These are phyloP conservation scores for Agapostemon virescens DNA, from an alignment of 2,888 invertebrate genomes.

Conservation along the genomic window DNA sequence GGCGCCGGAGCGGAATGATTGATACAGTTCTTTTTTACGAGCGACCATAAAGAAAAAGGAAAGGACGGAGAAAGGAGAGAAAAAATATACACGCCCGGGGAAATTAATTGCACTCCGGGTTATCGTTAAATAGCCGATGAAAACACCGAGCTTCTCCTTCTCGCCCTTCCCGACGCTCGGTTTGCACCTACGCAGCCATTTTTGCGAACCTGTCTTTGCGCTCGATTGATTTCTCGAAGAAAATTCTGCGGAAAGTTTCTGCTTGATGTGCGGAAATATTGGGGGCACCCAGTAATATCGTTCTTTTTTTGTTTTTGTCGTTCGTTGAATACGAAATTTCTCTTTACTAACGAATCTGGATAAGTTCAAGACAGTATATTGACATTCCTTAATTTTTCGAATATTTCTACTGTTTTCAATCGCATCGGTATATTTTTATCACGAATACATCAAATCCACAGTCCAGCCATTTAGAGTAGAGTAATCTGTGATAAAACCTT, in stretches of 20 bases:
- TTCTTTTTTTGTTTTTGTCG: too few species aligned
- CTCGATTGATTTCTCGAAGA: not conserved
- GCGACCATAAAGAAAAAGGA: not conserved
- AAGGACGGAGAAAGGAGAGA: constrained; percentile 12
- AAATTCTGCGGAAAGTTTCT: not conserved
- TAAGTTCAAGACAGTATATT: not conserved
- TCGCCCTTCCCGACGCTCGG: not conserved
- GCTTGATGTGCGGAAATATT: not conserved
- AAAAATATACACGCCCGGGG: constrained; percentile 20
- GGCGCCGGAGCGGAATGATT: constrained; percentile 41
- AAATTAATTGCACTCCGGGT: constrained; percentile 36
- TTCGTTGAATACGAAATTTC: too few species aligned
- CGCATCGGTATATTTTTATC: too few species aligned
- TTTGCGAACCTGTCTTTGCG: not conserved
- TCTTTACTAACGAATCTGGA: not conserved
- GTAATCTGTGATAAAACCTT: too few species aligned
- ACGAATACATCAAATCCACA: too few species aligned
- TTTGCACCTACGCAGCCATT: constrained; percentile 2
- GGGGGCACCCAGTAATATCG: not conserved
- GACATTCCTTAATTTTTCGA: too few species aligned
- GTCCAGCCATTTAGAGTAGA: too few species aligned
- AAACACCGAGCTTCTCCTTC: not conserved
- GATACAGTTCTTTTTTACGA: constrained; percentile 33
- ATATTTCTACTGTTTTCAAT: too few species aligned
- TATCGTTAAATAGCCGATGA: constrained; percentile 25